These are phyloP conservation scores for Chymomyza procnemis DNA, from an alignment of 2,888 invertebrate genomes.

Conservation along the genomic window DNA sequence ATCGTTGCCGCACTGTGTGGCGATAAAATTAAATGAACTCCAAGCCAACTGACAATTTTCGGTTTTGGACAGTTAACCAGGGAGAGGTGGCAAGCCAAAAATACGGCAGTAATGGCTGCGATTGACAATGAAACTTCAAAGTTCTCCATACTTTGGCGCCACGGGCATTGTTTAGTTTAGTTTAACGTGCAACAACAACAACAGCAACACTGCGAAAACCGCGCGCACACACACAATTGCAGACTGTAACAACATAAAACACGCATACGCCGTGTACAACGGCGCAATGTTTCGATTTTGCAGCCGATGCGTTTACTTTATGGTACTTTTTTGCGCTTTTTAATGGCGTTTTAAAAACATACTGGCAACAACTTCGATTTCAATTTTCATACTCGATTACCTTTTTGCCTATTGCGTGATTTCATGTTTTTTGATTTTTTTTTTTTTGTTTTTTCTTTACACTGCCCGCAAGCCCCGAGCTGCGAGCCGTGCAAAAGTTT, in stretches of 20 bases:
- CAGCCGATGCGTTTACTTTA: conserved; percentile 21
- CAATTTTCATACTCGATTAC: conserved; percentile 73
- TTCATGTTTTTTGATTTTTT: conserved; percentile 8
- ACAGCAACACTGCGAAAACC: neutral
- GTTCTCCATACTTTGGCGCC: conserved; percentile 19
- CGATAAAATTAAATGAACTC: conserved; percentile 63
- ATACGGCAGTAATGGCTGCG: conserved; percentile 27
- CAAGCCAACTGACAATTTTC: conserved; percentile 9
- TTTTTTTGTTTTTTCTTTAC: conserved; percentile 13
- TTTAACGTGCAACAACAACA: conserved; percentile 18
- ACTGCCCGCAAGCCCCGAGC: neutral
- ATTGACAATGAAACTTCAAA: conserved; percentile 52
- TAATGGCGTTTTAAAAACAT: conserved; percentile 3
- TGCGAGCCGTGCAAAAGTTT: conserved; percentile 49
- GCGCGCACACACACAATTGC: neutral
- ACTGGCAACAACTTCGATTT: conserved; percentile 50
- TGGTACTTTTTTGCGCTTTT: conserved; percentile 29
- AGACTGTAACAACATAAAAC: conserved; percentile 33
- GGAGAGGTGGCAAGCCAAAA: neutral
- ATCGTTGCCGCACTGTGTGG: conserved; percentile 35
- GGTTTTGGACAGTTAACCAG: neutral
- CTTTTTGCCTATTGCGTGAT: conserved; percentile 52
- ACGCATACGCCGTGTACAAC: conserved; percentile 47
- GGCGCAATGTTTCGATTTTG: conserved; percentile 13
- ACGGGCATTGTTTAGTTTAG: conserved; percentile 46